Evolutionary conservation across 2,888 invertebrate genomes (phyloP).

Genomic region (Celastrina argiolus): DNA sequence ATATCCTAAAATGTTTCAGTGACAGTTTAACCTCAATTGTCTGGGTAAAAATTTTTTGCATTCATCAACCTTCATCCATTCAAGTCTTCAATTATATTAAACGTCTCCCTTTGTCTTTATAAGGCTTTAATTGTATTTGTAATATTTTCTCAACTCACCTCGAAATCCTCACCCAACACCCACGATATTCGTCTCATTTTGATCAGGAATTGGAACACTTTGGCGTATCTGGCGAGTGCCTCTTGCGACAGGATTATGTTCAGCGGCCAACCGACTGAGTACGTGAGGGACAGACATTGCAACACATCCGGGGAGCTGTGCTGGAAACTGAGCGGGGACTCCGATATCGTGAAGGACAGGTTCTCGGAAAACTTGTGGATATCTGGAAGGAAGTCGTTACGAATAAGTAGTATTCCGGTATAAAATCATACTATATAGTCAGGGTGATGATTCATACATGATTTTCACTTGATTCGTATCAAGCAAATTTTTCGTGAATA

Average conservation of each 20-base stretch:
- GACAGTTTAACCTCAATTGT: no score
- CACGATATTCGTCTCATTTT: constrained; percentile 87
- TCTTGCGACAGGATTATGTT: constrained; percentile 86
- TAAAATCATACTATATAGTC: no score
- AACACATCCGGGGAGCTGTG: constrained; percentile 82
- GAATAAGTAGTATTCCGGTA: no score
- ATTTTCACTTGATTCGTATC: no score
- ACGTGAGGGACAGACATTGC: constrained; percentile 82
- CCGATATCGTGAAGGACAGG: constrained; percentile 80
- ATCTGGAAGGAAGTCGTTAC: constrained; percentile 55
- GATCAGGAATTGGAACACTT: constrained; percentile 85
- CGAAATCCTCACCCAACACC: constrained; percentile 84
- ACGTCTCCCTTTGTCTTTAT: no score
- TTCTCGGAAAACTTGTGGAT: constrained; percentile 79
- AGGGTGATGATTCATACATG: no score
- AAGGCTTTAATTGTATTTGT: not conserved
- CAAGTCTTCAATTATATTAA: no score
- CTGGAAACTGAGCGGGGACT: constrained; percentile 80
- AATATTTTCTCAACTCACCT: constrained; percentile 48
- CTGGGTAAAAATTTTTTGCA: no score
- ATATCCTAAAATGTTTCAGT: no score
- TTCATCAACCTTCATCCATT: no score
- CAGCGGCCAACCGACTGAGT: constrained; percentile 86
- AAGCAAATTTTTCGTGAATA: no score
- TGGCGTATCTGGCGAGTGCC: constrained; percentile 82